These are phyloP conservation scores for Phthorimaea operculella DNA, from an alignment of 1,140 invertebrate genomes.

Conservation along the genomic window DNA sequence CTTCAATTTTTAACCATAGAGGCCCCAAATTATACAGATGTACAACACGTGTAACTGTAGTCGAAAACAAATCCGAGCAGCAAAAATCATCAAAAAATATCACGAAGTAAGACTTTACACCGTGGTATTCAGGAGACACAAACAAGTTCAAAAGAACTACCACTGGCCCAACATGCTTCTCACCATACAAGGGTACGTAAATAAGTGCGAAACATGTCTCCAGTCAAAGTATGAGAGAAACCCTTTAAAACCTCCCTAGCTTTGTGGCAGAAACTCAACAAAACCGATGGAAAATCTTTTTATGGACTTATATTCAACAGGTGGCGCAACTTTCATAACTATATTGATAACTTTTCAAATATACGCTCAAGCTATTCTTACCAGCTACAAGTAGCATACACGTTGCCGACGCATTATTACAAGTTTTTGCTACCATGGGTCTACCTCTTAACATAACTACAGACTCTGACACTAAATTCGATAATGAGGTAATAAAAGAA, in stretches of 20 bases:
- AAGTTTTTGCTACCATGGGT: not conserved
- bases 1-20: conserved; percentile 12
- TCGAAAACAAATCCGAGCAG: conserved; percentile 14
- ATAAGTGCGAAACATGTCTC: conserved; percentile 3
- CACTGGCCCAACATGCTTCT: conserved; percentile 30
- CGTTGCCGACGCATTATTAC: conserved; percentile 3
- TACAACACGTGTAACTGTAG: conserved; percentile 10
- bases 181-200: not conserved
- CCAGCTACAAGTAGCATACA: conserved; percentile 7
- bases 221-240: conserved; percentile 3
- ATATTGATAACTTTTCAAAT: conserved; percentile 3
- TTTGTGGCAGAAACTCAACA: conserved; percentile 5
- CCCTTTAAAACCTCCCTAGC: not conserved
- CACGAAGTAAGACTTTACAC: conserved; percentile 19
- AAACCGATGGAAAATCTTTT: conserved; percentile 9
- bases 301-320: conserved; percentile 8
- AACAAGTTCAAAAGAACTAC: conserved; percentile 20
- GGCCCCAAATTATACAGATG: conserved; percentile 17
- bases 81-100: conserved; percentile 20
- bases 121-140: conserved; percentile 27
- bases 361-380: conserved; percentile 7
- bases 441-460: conserved; percentile 8
- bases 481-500: conserved; percentile 23
- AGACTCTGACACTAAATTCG: conserved; percentile 25
- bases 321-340: conserved; percentile 3